Base-by-base conservation (phyloP, 2,888 invertebrate species). In the Gari tellinella region DNA sequence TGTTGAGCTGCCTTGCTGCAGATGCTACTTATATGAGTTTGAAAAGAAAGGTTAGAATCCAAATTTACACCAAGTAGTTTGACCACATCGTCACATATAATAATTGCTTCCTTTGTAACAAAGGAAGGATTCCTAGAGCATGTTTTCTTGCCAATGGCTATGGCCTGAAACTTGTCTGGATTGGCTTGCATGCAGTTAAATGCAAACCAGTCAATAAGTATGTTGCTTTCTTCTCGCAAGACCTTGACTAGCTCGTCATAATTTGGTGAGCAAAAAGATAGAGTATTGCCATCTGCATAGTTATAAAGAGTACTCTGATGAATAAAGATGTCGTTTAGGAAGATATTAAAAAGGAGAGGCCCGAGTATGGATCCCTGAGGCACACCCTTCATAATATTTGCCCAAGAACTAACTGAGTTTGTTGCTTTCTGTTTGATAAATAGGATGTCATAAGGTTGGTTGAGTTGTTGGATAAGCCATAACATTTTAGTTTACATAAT, bases 361-460 rank as follows among this genome's bases (percentile, higher is more conserved):
- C n/a, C 43, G 19, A 43, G 43, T 17, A 43, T 43, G 15, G 19
- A 43, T 3, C 43, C 43, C 43, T 43, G 43, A 7, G 31, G 31
- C 10, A 31, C 31, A 7, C 31, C 43, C 31, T 31, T 10, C 5
- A 19, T 43, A 43, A 43, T 19, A 17, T 43, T 19, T 8, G 43
- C 43, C 43, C 43, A 43, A 14, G n/a, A 17, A 43, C 43, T 43
- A 19, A 43, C 43, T 19, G 43, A 17, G n/a, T 43, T 19, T 43
- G 43, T 43, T 43, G 43, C 43, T 43, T 43, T 43, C 19, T 43
- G n/a, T 43, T 15, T 17, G n/a, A 43, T 43, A 43, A 14, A 43
- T 43, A 43, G 15, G n/a, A 17, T 43, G 43, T 5, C 19, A 43
- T 8, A 43, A 43, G 43, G n/a, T 43, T 14, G 5, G 14, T 43